Evolutionary conservation across 2,888 invertebrate species (phyloP).

Genomic region (Cetonia aurata): DNA sequence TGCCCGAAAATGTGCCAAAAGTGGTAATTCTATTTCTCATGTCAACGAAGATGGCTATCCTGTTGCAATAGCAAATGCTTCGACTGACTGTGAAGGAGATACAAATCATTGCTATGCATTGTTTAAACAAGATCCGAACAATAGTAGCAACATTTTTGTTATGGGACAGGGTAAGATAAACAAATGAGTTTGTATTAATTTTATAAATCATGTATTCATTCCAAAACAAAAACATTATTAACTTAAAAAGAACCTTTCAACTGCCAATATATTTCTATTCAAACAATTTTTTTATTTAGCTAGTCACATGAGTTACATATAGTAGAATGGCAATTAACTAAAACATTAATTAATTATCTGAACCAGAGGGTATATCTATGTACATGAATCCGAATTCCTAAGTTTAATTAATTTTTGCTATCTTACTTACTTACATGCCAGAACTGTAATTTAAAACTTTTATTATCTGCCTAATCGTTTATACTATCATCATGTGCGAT

Average conservation of each 20-base stretch:
- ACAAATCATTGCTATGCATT: slow-evolving; percentile 75
- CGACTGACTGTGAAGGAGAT: slow-evolving; percentile 40
- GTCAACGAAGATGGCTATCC: slow-evolving; percentile 57
- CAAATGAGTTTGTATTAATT: slow-evolving; percentile 45
- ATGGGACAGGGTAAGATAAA: slow-evolving; percentile 76
- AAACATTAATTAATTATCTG: no score
- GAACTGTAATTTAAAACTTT: no score
- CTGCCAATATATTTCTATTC: no score
- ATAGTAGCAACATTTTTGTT: slow-evolving; percentile 70
- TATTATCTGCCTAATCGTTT: no score
- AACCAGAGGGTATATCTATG: no score
- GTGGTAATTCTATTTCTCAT: slow-evolving; percentile 55
- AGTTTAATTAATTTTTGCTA: no score
- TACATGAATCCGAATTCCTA: no score
- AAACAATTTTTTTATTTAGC: no score
- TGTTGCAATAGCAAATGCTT: slow-evolving; percentile 51
- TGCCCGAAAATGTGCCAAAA: slow-evolving; percentile 38
- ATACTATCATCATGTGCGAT: background rate
- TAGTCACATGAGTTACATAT: no score
- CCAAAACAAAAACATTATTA: background rate
- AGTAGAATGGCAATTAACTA: no score
- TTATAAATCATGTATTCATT: background rate
- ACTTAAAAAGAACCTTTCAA: no score
- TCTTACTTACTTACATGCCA: no score
- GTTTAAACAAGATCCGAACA: slow-evolving; percentile 75